A percentile compares a stretch with the other conserved stretches of the same genome.
Conservation (phyloP, 2,888 invertebrate genomes). For the Melanotus villosus region DNA sequence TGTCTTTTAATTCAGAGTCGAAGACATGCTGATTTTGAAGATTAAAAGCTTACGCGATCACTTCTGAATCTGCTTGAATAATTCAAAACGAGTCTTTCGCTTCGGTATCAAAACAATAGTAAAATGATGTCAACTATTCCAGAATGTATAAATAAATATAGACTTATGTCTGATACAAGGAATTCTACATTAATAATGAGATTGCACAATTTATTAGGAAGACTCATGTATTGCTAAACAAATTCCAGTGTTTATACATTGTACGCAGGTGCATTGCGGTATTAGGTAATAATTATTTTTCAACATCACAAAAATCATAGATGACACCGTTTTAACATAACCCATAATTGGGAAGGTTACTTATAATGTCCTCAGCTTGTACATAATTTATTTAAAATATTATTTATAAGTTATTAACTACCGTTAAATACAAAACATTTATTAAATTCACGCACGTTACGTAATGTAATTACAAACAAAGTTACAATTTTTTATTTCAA, state of each 20-base stretch:
- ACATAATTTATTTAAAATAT: not conserved
- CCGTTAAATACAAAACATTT: not conserved
- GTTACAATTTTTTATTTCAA: too few species aligned
- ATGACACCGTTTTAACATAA: conserved; percentile 34
- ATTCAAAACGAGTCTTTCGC: not conserved
- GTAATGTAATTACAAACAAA: too few species aligned
- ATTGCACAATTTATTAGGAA: conserved; percentile 34
- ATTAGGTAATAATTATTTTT: conserved; percentile 29
- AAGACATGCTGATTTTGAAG: not conserved
- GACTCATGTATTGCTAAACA: conserved; percentile 32
- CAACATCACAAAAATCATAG: conserved; percentile 21
- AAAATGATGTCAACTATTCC: conserved; percentile 9
- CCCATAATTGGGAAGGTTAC: conserved; percentile 25
- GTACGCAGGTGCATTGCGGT: conserved; percentile 26
- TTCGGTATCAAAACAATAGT: conserved; percentile 7
- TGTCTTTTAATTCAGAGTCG: not conserved
- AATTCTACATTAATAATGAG: conserved; percentile 51
- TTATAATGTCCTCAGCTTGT: not conserved
- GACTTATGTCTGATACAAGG: conserved; percentile 44
- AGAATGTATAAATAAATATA: not conserved
- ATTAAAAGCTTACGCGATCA: not conserved
- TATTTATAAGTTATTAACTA: not conserved
- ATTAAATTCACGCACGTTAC: too few species aligned
- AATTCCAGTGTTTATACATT: conserved; percentile 19
- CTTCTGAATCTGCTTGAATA: conserved; percentile 12